Evolutionary conservation across 2,113 vertebrate genomes (phyloP).

Genomic region (Connochaetes taurinus): DNA sequence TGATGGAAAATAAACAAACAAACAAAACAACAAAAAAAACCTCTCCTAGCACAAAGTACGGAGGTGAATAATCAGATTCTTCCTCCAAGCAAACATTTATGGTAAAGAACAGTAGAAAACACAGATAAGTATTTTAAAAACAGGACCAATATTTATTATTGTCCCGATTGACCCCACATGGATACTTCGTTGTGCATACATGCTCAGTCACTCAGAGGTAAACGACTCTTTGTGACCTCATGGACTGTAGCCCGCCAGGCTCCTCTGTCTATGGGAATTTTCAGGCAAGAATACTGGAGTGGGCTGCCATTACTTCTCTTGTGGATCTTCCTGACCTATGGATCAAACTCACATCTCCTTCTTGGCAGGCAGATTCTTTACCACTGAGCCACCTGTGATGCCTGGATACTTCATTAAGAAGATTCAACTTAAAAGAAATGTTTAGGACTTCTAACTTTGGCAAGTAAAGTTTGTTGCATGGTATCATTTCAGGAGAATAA

Average conservation of each 20-base stretch:
- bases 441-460: background rate
- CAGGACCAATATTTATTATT: background rate
- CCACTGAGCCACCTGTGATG: background rate
- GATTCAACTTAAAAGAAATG: conserved; percentile 6
- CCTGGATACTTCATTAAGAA: background rate
- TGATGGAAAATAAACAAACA: background rate
- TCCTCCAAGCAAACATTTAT: background rate
- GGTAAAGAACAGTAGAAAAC: background rate
- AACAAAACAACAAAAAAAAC: background rate
- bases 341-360: background rate
- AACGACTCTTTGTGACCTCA: background rate
- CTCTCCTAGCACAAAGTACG: background rate
- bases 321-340: background rate
- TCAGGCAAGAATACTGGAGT: background rate
- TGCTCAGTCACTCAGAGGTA: background rate
- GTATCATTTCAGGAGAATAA: background rate
- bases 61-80: background rate
- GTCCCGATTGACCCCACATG: background rate
- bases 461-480: background rate
- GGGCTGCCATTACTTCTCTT: background rate
- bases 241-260: background rate
- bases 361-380: background rate
- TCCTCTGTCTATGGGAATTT: background rate
- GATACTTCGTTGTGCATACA: background rate
- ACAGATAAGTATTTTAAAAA: background rate